Evolutionary conservation across 92 coral and sea anemone species (phyloP), one percentile per base, ranked within the genome.

Genomic region (Heliopora coerulea): DNA sequence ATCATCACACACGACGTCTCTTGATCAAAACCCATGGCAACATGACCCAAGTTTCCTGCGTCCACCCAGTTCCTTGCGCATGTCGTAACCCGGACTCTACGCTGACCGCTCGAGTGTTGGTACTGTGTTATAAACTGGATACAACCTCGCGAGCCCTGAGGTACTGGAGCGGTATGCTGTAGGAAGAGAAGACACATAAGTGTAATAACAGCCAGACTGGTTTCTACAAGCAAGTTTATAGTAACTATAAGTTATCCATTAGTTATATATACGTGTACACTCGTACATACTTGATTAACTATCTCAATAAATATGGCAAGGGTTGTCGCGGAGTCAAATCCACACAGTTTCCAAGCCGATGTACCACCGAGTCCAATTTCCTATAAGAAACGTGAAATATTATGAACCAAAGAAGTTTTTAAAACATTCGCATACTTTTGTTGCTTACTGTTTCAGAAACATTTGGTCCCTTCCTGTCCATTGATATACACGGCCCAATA

Each of bases 41-140:
- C 91, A 76, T 90, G 97, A 27, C 84, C 89, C 34, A 82, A 81
- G 68, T 83, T 87, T 23, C 91, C 50, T 0, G 97, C 80, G 35
- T 92, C 97, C 7, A 92, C 96, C 97, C 97, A 92, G 85, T 92
- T 92, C 18, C 97, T 73, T 25, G 97, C 97, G 66, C 97, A 92
- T 62, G 97, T 92, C 40, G 97, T 92, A 73, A 92, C 97, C 9
- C 97, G 90, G 12, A 92, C 91, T 74, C 97, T 79, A 87, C 96
- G 92, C 83, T 92, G 97, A 37, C 97, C 97, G 59, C 97, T 92
- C 7, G 97, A 90, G 69, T 92, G 97, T 56, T 92, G 97, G 85
- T 92, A 92, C 69, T 92, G 97, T 32, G 97, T 92, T 54, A 92
- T 87, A 48, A 92, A 92, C 73, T 92, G 97, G 48, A 92, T 70